phyloP scores from a whole-genome alignment of 2,888 invertebrate species.

The Malthinus flaveolus region DNA sequence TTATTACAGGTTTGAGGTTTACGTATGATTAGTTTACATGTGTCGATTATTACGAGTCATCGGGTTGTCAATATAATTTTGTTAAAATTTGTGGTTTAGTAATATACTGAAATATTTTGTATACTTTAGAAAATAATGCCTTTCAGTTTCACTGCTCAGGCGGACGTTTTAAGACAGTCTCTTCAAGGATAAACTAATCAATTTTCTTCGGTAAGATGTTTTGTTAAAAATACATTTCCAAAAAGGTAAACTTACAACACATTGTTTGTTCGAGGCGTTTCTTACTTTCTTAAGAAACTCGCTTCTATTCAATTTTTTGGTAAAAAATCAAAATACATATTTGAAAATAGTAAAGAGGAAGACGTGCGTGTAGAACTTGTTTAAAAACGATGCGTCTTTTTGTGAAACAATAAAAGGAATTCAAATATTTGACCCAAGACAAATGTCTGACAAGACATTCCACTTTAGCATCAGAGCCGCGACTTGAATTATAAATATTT shows the following conservation, averaged over 20 bases:
- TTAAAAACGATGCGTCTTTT: conserved; percentile 34
- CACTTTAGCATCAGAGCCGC: conserved; percentile 45
- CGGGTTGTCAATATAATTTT: conserved; percentile 41
- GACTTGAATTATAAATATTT: conserved; percentile 51
- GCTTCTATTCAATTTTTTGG: background rate
- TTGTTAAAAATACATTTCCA: background rate
- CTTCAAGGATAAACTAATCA: conserved; percentile 8
- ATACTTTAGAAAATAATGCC: background rate
- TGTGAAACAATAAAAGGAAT: conserved; percentile 48
- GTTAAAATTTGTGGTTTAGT: background rate
- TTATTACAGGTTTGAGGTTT: conserved; percentile 26
- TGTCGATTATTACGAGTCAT: conserved; percentile 47
- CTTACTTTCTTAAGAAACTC: too few relatives aligned
- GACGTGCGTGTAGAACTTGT: conserved; percentile 19
- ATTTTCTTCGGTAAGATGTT: conserved; percentile 2
- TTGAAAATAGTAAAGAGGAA: conserved; percentile 13
- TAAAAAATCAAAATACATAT: conserved; percentile 13
- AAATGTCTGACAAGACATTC: conserved; percentile 53
- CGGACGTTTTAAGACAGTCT: conserved; percentile 5
- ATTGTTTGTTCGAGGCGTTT: too few relatives aligned
- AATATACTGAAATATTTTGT: background rate
- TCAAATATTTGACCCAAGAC: conserved; percentile 48
- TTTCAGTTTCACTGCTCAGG: background rate
- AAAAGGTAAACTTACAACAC: too few relatives aligned
- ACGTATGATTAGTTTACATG: conserved; percentile 47